Percentiles rank a stretch among this genome's conserved stretches.
Evolutionary conservation across 1,140 invertebrate genomes (phyloP).

Genomic region (Drosophila biarmipes): DNA sequence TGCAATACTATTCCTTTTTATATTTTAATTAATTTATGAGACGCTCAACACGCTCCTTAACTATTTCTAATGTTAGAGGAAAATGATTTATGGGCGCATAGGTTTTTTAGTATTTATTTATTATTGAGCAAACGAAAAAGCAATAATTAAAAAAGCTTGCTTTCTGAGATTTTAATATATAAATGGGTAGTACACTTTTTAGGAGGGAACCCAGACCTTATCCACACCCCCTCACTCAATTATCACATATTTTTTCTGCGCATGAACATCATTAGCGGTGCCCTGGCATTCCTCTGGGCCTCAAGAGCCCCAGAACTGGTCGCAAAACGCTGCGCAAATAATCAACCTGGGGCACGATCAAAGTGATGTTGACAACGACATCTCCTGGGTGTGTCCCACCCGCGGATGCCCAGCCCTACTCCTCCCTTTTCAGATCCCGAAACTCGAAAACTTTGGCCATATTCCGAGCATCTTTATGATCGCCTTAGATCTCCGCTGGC

Average conservation of each 20-base stretch:
- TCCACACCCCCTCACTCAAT: constrained; percentile 9
- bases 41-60: too few relatives aligned
- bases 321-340: constrained; percentile 45
- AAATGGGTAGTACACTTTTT: background rate
- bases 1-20: too few relatives aligned
- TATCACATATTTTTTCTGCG: constrained; percentile 27
- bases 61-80: too few relatives aligned
- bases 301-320: constrained; percentile 1
- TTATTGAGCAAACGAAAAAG: too few relatives aligned
- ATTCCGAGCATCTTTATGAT: constrained; percentile 33
- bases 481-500: constrained; percentile 61
- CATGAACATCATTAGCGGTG: constrained; percentile 25
- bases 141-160: background rate
- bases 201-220: too few relatives aligned
- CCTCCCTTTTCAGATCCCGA: constrained; percentile 1
- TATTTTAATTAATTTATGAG: too few relatives aligned
- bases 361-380: constrained; percentile 48
- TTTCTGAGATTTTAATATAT: background rate
- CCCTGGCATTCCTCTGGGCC: background rate
- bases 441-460: constrained; percentile 17
- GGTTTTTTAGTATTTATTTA: too few relatives aligned
- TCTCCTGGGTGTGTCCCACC: constrained; percentile 32
- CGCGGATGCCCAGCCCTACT: background rate
- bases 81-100: too few relatives aligned
- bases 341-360: constrained; percentile 72